Percentiles rank a stretch among this genome's conserved stretches.
phyloP scores from a whole-genome alignment of 2,797 vertebrate genomes.

The Epinephelus awoara region DNA sequence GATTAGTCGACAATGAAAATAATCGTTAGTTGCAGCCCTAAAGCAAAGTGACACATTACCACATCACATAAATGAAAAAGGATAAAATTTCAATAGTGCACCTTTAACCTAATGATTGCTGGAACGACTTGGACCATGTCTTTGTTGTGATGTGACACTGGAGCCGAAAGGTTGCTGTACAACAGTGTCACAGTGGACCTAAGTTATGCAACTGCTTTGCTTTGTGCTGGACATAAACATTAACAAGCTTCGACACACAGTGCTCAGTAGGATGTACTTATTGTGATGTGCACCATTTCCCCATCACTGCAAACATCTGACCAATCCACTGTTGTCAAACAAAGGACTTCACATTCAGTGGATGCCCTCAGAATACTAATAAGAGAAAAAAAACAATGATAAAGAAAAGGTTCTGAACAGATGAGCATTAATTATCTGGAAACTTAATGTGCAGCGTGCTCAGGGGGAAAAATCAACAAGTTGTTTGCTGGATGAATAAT shows the following conservation, averaged over 20 bases:
- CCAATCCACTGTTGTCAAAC: not conserved
- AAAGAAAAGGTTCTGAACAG: constrained; percentile 9
- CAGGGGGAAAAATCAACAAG: not conserved
- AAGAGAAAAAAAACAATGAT: not conserved
- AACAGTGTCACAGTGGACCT: not conserved
- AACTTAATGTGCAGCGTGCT: constrained; percentile 3
- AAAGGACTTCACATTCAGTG: constrained; percentile 19
- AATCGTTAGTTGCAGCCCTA: too few species aligned
- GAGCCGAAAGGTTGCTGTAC: not conserved
- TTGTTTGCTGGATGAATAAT: constrained; percentile 36
- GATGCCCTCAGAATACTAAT: not conserved
- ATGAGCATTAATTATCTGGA: constrained; percentile 27
- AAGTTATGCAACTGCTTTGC: not conserved
- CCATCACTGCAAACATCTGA: constrained; percentile 5
- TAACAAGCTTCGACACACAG: not conserved
- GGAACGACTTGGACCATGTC: too few species aligned
- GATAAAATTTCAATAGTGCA: too few species aligned
- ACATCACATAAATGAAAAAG: not conserved
- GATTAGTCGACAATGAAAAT: too few species aligned
- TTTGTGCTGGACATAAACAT: constrained; percentile 3
- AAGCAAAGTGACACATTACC: not conserved
- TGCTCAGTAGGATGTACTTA: not conserved
- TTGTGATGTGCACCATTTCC: constrained; percentile 6
- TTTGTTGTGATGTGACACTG: not conserved
- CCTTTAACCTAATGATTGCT: too few species aligned